Evolutionary conservation across 2,888 invertebrate genomes (phyloP), one percentile per base, ranked within the genome.

Genomic region (Stenotaenia linearis): DNA sequence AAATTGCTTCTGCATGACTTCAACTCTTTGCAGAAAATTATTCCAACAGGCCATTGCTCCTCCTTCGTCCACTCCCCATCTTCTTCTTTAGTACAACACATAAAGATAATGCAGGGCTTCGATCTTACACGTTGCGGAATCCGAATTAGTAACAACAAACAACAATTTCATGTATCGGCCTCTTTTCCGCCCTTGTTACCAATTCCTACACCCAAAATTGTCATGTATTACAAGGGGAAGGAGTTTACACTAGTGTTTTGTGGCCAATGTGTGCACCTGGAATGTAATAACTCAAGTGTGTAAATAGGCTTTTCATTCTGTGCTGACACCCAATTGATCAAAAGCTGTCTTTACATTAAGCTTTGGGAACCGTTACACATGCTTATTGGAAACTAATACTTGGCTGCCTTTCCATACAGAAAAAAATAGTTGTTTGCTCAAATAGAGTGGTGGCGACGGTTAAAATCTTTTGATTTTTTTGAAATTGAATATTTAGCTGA

Each of bases 351-450:
- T 78, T 78, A 78, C 78, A 78, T 78, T 78, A 78, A 78, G 78
- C 78, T 78, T 78, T 78, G 78, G 78, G 78, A 78, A 78, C 40
- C 45, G 78, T 23, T 78, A 78, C 78, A 78, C 78, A 25, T 78
- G 78, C 78, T 78, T 78, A 78, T 78, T 78, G 78, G 78, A 78
- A 78, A 78, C 78, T 78, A 50, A 78, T 78, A 78, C 75, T 75
- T 75, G 75, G 3, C 23, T 32, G 32, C 32, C 32, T 32, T 32
- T 4, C 32, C 32, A 32, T 32, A 32, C 9, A 32, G 32, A 32
- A 32, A 32, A 32, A 32, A 9, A 32, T 32, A 32, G 32, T 32
- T 32, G 32, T 32, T 32, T 32, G 32, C 9, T 32, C 32, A 32
- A 32, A 32, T 32, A n/a, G n/a, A 32, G 32, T 32, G 32, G 32